Evolutionary conservation across 2,797 vertebrate genomes (phyloP).

Genomic region (Chelidonichthys spinosus): DNA sequence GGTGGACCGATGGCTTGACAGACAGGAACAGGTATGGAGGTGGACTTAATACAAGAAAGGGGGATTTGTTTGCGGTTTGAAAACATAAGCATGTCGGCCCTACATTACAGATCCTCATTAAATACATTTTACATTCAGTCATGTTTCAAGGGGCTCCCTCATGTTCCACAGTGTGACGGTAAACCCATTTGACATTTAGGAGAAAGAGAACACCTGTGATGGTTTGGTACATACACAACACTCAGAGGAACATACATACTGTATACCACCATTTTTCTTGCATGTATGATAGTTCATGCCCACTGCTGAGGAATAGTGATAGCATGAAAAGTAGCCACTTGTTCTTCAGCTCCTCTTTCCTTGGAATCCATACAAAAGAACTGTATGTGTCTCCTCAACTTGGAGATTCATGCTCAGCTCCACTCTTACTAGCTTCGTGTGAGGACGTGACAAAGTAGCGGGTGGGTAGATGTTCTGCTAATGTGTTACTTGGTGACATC

Average conservation of each 20-base stretch:
- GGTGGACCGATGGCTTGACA: constrained; percentile 97
- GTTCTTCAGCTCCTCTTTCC: too few species aligned
- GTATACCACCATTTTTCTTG: not conserved
- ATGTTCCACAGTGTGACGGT: not conserved
- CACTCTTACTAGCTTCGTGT: too few species aligned
- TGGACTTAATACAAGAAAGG: not conserved
- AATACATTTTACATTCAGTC: not conserved
- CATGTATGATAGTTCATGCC: not conserved
- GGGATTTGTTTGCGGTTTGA: not conserved
- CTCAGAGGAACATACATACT: not conserved
- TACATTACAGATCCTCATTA: not conserved
- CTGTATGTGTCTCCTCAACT: too few species aligned
- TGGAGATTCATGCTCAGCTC: too few species aligned
- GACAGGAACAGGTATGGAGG: constrained; percentile 92
- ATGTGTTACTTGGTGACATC: too few species aligned
- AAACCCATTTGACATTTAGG: not conserved
- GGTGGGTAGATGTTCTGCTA: too few species aligned
- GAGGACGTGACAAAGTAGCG: too few species aligned
- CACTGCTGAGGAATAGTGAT: not conserved
- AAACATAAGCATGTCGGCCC: not conserved
- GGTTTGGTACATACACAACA: not conserved
- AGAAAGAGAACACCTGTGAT: not conserved
- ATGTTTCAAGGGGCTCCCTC: too few species aligned
- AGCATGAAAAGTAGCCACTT: too few species aligned
- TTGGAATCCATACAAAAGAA: too few species aligned